Conservation (phyloP, 2,113 vertebrate genomes). For the Zapornia atra region DNA sequence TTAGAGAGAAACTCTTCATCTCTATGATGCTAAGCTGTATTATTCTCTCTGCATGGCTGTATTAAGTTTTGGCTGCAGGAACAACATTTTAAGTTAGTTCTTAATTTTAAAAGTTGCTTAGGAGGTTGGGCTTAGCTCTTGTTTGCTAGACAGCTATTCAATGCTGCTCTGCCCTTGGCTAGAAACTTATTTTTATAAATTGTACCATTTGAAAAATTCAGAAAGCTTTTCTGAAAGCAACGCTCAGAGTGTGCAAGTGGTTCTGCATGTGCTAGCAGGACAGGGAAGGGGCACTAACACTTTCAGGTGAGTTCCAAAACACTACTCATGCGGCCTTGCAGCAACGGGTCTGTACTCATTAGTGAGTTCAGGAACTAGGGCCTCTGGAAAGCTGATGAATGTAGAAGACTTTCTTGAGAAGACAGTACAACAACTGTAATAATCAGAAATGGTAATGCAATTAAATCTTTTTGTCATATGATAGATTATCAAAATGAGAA, state of each 20-base stretch:
- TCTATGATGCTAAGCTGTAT: slow-evolving; percentile 4
- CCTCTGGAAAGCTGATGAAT: background rate
- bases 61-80: slow-evolving; percentile 33
- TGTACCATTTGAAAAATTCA: background rate
- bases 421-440: background rate
- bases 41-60: slow-evolving; percentile 29
- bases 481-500: slow-evolving; percentile 62
- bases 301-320: background rate
- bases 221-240: background rate
- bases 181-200: background rate
- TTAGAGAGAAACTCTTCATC: slow-evolving; percentile 51
- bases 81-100: slow-evolving; percentile 32
- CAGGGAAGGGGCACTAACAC: fast-evolving
- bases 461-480: slow-evolving; percentile 32
- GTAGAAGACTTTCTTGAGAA: background rate
- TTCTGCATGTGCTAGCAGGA: background rate
- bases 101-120: background rate
- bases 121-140: background rate
- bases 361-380: background rate
- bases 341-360: background rate
- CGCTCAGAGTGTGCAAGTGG: background rate
- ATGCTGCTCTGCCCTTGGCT: background rate
- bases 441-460: background rate
- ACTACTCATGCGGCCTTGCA: background rate
- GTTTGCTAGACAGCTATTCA: background rate